These are phyloP conservation scores for Conopomorpha cramerella DNA, from an alignment of 1,140 invertebrate genomes.

Conservation along the genomic window DNA sequence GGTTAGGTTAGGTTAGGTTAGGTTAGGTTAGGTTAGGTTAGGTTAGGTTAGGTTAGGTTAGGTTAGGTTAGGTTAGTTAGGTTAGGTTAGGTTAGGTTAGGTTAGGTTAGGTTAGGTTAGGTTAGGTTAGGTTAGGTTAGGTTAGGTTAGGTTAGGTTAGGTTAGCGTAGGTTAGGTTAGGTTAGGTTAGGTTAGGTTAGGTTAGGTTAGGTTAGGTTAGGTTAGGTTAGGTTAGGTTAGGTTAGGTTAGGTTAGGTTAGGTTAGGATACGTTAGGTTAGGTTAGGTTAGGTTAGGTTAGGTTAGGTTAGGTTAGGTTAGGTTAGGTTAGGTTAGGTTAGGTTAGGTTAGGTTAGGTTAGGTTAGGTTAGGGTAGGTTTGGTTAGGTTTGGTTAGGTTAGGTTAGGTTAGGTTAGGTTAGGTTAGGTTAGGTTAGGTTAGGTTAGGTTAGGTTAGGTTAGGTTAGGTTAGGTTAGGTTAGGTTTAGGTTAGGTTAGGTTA, in stretches of 20 bases:
- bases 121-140: slow-evolving; percentile 4
- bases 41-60: slow-evolving; percentile 3
- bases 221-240: slow-evolving; percentile 7
- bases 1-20: slow-evolving; percentile 4
- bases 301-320: slow-evolving; percentile 7
- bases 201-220: slow-evolving; percentile 8
- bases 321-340: slow-evolving; percentile 7
- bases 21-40: slow-evolving; percentile 4
- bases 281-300: slow-evolving; percentile 7
- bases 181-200: slow-evolving; percentile 6
- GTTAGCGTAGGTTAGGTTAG: slow-evolving; percentile 8
- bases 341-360: slow-evolving; percentile 5
- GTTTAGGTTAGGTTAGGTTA: no score
- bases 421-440: slow-evolving; percentile 9
- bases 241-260: slow-evolving; percentile 5
- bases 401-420: slow-evolving; percentile 10
- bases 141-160: slow-evolving; percentile 5
- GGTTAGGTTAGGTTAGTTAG: slow-evolving; percentile 4
- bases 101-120: slow-evolving; percentile 6
- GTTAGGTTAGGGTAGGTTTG: no score
- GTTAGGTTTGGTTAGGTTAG: slow-evolving; percentile 6
- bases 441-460: slow-evolving; percentile 11
- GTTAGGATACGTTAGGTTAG: slow-evolving; percentile 7
- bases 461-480: slow-evolving; percentile 16
- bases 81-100: slow-evolving; percentile 6